Evolutionary conservation across 2,113 vertebrate genomes (phyloP), one percentile per base, ranked within the genome.

Genomic region (Sceloporus tristichus): DNA sequence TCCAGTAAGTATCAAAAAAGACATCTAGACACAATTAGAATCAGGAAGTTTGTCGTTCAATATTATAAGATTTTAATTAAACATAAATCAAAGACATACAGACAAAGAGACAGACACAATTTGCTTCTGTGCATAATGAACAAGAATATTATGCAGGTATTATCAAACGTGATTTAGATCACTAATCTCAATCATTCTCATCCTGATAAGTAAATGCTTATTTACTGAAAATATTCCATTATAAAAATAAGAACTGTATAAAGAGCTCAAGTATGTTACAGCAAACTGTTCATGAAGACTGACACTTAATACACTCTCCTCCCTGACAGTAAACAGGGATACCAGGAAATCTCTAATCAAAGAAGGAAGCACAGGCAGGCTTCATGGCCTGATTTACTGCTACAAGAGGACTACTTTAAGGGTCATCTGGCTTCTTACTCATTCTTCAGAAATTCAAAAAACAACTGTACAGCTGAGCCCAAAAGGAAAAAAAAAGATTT

Each of bases 171-270:
- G 85, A 62, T 54, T 0, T 11, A 1, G 40, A 77, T 88, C 89
- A 81, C 80, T 92, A 93, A 92, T 90, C 54, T 84, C 87, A 84
- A 83, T 81, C 88, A 87, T 62, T 14, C 14, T 79, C 84, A 87
- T 88, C 85, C 71, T 76, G 40, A 77, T 94, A 94, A 79, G 94
- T 87, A 94, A 93, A 96, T 88, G 94, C 76, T 95, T 92, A 75
- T 94, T 94, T 95, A 88, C 76, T 86, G 84, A 87, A 90, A 93
- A 88, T 85, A 93, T 87, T 71, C 85, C 89, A 40, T 88, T 96
- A 97, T 96, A 96, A 97, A 97, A 97, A 96, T 95, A 96, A 85
- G 13, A 93, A 89, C 84, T 92, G 85, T 95, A 94, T 89, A 94
- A 94, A 95, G 93, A 96, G 94, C 88, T 92, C 91, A 92, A 80